Conservation (phyloP, 2,797 vertebrate genomes). For the Pangasius mekongensis region DNA sequence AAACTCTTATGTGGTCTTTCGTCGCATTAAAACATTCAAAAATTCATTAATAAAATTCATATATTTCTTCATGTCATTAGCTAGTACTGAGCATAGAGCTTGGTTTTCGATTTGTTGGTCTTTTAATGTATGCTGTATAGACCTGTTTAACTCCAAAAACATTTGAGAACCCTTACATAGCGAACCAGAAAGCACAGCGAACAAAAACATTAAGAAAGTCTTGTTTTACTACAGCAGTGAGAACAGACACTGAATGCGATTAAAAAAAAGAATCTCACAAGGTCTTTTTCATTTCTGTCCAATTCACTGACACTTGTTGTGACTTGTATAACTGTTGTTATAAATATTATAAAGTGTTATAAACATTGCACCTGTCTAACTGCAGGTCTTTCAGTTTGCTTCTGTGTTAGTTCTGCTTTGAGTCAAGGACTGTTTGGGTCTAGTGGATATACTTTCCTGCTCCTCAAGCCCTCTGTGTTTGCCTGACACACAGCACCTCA, state of each 20-base stretch:
- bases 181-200: background rate
- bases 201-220: background rate
- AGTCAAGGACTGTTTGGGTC: background rate
- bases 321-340: background rate
- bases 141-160: background rate
- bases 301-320: background rate
- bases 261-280: background rate
- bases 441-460: background rate
- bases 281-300: background rate
- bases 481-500: background rate
- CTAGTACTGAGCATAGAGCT: background rate
- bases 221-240: background rate
- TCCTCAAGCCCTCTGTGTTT: background rate
- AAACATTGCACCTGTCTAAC: background rate
- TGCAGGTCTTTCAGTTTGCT: background rate
- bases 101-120: background rate
- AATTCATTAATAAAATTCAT: background rate
- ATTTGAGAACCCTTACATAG: background rate
- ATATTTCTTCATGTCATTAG: background rate
- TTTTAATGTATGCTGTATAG: background rate
- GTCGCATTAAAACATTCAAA: background rate
- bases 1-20: background rate
- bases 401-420: background rate
- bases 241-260: background rate
- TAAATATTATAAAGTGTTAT: background rate